phyloP scores from a whole-genome alignment of 2,797 vertebrate species.

The Chloroceryle amazona region DNA sequence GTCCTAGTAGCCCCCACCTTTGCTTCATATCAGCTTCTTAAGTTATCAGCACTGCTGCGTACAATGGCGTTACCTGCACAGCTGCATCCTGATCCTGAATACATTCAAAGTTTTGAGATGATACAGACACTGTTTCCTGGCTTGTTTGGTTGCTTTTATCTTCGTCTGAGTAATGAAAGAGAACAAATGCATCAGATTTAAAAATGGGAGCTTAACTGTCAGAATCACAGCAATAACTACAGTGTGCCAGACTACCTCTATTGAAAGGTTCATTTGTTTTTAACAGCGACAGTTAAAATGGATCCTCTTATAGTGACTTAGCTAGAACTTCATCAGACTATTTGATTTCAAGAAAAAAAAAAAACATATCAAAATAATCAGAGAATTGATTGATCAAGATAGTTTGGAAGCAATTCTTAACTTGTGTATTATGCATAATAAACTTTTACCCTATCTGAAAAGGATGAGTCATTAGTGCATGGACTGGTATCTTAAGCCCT shows the following conservation, averaged over 20 bases:
- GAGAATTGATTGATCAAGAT: not conserved
- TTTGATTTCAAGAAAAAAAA: not conserved
- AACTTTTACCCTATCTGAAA: not conserved
- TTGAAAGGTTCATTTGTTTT: not conserved
- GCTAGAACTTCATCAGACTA: not conserved
- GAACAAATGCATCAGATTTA: not conserved
- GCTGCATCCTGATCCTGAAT: not conserved
- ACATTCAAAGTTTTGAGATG: not conserved
- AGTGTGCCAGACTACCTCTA: not conserved
- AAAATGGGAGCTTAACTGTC: not conserved
- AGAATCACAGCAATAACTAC: not conserved
- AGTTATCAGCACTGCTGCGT: not conserved
- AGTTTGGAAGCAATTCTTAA: not conserved
- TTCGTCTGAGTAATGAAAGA: constrained; percentile 21
- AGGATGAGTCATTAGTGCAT: not conserved
- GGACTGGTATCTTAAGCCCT: not conserved
- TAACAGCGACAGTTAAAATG: not conserved
- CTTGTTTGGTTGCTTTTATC: constrained; percentile 24
- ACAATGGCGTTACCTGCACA: constrained; percentile 49
- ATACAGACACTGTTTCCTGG: constrained; percentile 3
- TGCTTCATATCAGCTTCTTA: not conserved
- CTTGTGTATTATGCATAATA: rapidly evolving
- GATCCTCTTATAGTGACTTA: not conserved
- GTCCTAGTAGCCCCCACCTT: not conserved
- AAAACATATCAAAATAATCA: not conserved